These are phyloP conservation scores for Prunella himalayana DNA, from an alignment of 2,113 vertebrate species.

Conservation along the genomic window DNA sequence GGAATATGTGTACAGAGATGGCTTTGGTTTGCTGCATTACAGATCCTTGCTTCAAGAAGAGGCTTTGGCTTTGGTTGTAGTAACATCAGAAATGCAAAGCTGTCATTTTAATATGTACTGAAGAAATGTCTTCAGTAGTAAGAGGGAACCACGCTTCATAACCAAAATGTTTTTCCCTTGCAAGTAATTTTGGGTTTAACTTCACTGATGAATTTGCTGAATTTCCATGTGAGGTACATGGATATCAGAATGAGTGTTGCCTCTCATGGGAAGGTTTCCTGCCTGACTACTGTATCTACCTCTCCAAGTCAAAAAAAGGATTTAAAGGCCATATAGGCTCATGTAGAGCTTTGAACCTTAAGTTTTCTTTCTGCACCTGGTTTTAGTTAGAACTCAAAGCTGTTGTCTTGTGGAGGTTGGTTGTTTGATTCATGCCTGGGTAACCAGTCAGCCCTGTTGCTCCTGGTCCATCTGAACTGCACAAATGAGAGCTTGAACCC, in stretches of 20 bases:
- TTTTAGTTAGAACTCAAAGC: background rate
- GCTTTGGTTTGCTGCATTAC: background rate
- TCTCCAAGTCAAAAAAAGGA: background rate
- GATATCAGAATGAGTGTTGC: background rate
- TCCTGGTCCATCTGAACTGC: background rate
- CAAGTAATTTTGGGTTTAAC: background rate
- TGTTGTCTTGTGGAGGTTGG: background rate
- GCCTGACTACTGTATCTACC: background rate
- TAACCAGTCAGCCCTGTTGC: background rate
- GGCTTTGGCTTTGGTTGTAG: background rate
- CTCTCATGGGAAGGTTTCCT: background rate
- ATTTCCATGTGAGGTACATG: background rate
- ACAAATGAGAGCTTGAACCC: background rate
- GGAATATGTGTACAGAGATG: background rate
- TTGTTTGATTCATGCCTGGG: background rate
- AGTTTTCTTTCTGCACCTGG: background rate
- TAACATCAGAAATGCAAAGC: background rate
- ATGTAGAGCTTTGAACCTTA: background rate
- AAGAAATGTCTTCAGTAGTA: background rate
- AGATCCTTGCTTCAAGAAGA: background rate
- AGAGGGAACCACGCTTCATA: background rate
- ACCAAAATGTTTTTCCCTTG: fast-evolving
- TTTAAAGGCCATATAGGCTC: background rate
- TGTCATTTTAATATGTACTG: background rate
- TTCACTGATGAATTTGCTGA: background rate